These are phyloP conservation scores for Gallinago stenura DNA, from an alignment of 2,797 vertebrate species.

Conservation along the genomic window DNA sequence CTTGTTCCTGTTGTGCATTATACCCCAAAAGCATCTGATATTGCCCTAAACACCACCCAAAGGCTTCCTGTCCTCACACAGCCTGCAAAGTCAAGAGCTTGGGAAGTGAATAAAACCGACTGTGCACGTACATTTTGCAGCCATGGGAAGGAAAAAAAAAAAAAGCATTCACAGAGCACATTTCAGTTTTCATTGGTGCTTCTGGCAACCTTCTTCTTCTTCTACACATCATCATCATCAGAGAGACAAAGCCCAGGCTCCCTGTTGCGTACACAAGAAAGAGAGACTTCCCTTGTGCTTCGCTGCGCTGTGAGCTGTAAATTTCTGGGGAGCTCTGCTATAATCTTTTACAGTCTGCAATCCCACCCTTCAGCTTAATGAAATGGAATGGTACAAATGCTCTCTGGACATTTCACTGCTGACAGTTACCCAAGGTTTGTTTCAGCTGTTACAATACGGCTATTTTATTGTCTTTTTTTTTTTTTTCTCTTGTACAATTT, in stretches of 20 bases:
- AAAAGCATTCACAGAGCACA: slow-evolving; percentile 37
- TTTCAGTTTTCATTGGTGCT: slow-evolving; percentile 73
- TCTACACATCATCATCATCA: slow-evolving; percentile 47
- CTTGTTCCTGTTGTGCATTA: neutral
- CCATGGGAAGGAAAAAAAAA: neutral
- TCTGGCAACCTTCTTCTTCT: slow-evolving; percentile 71
- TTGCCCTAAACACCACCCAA: neutral
- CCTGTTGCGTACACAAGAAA: slow-evolving; percentile 52
- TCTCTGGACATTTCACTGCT: slow-evolving; percentile 67
- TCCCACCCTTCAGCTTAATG: slow-evolving; percentile 75
- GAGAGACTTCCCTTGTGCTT: slow-evolving; percentile 26
- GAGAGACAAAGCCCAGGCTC: slow-evolving; percentile 66
- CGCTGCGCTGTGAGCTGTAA: neutral
- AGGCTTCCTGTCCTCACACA: slow-evolving; percentile 53
- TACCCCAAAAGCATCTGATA: neutral
- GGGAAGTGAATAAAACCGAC: slow-evolving; percentile 36
- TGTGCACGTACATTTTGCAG: slow-evolving; percentile 49
- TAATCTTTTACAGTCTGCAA: slow-evolving; percentile 73
- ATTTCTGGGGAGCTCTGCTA: slow-evolving; percentile 67
- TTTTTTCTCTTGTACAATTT: slow-evolving; percentile 66
- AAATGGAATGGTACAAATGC: slow-evolving; percentile 72
- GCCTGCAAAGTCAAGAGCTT: neutral
- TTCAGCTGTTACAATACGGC: slow-evolving; percentile 69
- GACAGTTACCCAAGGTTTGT: slow-evolving; percentile 69
- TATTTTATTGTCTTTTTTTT: slow-evolving; percentile 66